phyloP scores from a whole-genome alignment of 35 echinoderm and acorn worm genomes.

The Apostichopus parvimensis region DNA sequence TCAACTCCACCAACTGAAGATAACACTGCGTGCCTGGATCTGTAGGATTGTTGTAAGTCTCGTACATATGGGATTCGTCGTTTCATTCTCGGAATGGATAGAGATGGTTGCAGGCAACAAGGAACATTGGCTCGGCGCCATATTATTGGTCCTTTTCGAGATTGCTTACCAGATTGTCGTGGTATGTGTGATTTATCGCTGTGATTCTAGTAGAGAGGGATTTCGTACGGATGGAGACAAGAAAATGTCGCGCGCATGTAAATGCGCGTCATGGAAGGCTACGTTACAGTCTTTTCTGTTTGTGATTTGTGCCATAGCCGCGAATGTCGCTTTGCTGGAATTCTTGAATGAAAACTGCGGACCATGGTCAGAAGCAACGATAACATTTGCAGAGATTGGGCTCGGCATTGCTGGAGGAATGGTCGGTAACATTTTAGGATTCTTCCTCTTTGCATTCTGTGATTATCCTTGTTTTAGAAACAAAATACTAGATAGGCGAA shows the following conservation, averaged over 20 bases:
- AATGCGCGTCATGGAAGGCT: background rate
- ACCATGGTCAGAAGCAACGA: background rate
- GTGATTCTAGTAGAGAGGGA: background rate
- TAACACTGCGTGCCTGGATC: too few species aligned
- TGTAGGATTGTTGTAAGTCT: too few species aligned
- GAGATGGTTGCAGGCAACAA: background rate
- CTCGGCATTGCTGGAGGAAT: conserved; percentile 13
- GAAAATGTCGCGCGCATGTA: background rate
- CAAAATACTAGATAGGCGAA: background rate
- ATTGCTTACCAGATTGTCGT: background rate
- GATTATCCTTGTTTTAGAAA: conserved; percentile 31
- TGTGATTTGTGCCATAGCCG: background rate
- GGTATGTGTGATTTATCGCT: background rate
- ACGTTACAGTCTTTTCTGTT: background rate
- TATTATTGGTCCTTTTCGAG: background rate
- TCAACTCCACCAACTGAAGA: too few species aligned
- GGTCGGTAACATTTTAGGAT: background rate
- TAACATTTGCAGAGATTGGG: background rate
- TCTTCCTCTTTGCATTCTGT: background rate
- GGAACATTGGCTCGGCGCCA: background rate
- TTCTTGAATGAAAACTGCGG: background rate
- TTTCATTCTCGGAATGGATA: conserved; percentile 19
- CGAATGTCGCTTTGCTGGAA: background rate
- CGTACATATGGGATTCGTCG: background rate
- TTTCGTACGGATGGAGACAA: background rate